Conservation (phyloP, 2,888 invertebrate species). For the Rosalia funebris region DNA sequence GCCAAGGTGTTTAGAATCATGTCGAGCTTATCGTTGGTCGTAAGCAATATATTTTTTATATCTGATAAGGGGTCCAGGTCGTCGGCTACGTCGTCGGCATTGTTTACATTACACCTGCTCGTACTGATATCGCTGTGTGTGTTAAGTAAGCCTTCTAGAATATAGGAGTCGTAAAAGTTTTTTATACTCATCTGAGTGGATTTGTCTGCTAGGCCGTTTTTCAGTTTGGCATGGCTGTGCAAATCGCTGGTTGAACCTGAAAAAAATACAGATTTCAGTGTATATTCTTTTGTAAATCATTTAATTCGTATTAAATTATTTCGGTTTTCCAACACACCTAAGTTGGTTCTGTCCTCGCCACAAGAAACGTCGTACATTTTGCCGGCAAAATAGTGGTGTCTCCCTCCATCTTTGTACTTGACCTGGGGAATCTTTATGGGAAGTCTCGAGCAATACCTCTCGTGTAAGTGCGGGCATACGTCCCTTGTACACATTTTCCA, state of each 20-base stretch:
- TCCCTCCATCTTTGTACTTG: not conserved
- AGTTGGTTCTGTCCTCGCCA: not conserved
- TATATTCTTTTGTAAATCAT: no score
- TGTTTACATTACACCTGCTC: not conserved
- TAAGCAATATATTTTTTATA: constrained; percentile 29
- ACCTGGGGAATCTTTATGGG: not conserved
- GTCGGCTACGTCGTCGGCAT: not conserved
- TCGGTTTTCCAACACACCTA: not conserved
- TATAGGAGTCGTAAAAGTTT: not conserved
- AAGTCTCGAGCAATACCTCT: not conserved
- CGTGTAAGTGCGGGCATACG: not conserved
- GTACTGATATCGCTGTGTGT: not conserved
- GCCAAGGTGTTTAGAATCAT: constrained; percentile 27
- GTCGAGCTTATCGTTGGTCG: constrained; percentile 30
- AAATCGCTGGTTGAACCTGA: no score
- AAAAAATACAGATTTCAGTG: no score
- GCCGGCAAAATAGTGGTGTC: not conserved
- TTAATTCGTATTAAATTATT: no score
- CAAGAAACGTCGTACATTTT: not conserved
- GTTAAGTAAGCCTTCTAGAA: constrained; percentile 10
- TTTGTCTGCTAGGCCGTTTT: not conserved
- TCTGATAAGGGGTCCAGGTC: constrained; percentile 26
- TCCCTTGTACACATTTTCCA: constrained; percentile 3
- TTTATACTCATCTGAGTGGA: constrained; percentile 2
- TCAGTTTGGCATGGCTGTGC: not conserved